phyloP scores from a whole-genome alignment of 2,888 invertebrate genomes.

The Acrobasis repandana region DNA sequence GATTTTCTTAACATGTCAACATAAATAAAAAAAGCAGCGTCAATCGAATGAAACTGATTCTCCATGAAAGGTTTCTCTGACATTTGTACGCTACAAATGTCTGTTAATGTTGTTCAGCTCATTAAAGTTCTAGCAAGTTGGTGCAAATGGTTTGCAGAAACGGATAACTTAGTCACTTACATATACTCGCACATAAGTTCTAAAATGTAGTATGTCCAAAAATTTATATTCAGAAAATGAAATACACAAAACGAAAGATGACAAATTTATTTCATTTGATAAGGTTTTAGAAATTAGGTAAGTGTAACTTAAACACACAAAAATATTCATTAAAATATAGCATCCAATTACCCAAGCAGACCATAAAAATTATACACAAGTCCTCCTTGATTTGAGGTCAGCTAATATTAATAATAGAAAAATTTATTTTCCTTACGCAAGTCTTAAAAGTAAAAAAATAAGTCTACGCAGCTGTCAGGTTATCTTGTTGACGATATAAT shows the following conservation, averaged over 20 bases:
- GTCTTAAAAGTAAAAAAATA: background rate
- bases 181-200: too few relatives aligned
- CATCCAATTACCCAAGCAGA: conserved; percentile 6
- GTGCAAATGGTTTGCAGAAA: too few relatives aligned
- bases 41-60: too few relatives aligned
- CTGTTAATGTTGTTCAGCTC: too few relatives aligned
- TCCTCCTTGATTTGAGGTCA: background rate
- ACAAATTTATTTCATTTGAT: background rate
- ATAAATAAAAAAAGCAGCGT: too few relatives aligned
- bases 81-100: too few relatives aligned
- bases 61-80: too few relatives aligned
- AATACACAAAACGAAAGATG: background rate
- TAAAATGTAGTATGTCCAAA: too few relatives aligned
- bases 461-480: conserved; percentile 54
- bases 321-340: background rate
- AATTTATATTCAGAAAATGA: background rate
- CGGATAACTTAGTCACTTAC: too few relatives aligned
- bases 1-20: too few relatives aligned
- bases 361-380: background rate
- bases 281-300: too few relatives aligned
- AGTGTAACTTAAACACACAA: background rate
- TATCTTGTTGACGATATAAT: conserved; percentile 45
- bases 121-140: too few relatives aligned
- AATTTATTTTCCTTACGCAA: background rate
- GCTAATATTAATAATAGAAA: background rate